Base-by-base conservation (phyloP, 23 tunicate genomes). In the Corella eumyota region DNA sequence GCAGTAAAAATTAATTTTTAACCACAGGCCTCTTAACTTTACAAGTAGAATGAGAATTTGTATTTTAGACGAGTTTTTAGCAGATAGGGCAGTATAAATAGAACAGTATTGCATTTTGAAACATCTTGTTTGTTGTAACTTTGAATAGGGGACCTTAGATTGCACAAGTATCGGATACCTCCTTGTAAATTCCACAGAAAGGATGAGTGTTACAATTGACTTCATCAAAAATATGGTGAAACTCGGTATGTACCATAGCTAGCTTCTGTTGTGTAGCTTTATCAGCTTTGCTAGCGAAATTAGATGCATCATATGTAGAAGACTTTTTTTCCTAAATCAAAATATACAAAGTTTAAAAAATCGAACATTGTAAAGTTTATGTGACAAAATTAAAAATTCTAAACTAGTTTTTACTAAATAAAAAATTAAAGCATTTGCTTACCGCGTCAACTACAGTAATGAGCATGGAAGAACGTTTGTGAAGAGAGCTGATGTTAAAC, bases 401-500 rank as follows among this genome's bases (percentile, higher is more conserved):
- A n/a, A n/a, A n/a, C n/a, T n/a, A n/a, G n/a, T n/a, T n/a, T n/a
- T n/a, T n/a, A n/a, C n/a, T n/a, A n/a, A n/a, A n/a, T n/a, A n/a
- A n/a, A n/a, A n/a, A n/a, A n/a, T n/a, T n/a, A n/a, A n/a, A n/a
- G n/a, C n/a, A n/a, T n/a, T n/a, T n/a, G n/a, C 81, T 31, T 50
- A 84, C 93, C 83, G 70, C 20, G 62, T 69, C 58, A 23, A 70
- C 67, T 44, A 66, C 44, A 26, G 85, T 70, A 19, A 86, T 52
- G 35, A 23, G 66, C 75, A 86, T 77, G 7, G 62, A n/a, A n/a
- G 95, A 71, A 15, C 32, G 57, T 3, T 56, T 52, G 79, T 88
- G 88, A 35, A 79, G 56, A 27, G 61, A 53, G 38, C 70, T 37
- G 30, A 88, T 68, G 67, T 69, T 73, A 56, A 88, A 56, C 67